phyloP scores from a whole-genome alignment of 2,888 invertebrate species.

The Melikaiella ostensackeni region DNA sequence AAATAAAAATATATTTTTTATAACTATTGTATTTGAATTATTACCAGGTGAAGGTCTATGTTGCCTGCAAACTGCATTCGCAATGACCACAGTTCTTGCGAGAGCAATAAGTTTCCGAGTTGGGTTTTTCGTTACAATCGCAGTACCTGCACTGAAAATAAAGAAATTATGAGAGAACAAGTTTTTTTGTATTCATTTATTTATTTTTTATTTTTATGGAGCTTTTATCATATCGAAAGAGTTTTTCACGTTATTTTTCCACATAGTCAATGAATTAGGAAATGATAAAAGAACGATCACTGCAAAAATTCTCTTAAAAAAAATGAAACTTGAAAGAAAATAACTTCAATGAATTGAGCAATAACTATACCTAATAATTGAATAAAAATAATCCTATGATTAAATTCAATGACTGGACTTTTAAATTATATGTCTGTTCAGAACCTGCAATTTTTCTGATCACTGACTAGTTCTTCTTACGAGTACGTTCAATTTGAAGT shows the following conservation, averaged over 20 bases:
- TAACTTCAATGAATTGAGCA: not conserved
- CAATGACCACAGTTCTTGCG: constrained; percentile 19
- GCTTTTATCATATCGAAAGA: too few species aligned
- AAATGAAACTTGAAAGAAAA: not conserved
- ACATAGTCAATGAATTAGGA: too few species aligned
- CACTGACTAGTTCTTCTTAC: not conserved
- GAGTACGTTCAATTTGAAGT: not conserved
- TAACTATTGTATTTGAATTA: not conserved
- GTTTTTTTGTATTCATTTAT: not conserved
- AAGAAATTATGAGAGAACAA: not conserved
- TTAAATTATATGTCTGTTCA: constrained; percentile 2
- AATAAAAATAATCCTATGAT: constrained; percentile 16
- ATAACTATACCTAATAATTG: not conserved
- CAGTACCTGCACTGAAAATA: constrained; percentile 6
- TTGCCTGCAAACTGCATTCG: constrained; percentile 12
- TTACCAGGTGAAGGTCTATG: constrained; percentile 31
- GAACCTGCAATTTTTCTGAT: not conserved
- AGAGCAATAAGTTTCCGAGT: constrained; percentile 25
- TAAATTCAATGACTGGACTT: constrained; percentile 2
- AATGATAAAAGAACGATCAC: too few species aligned
- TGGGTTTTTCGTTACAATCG: constrained; percentile 12
- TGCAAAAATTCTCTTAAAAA: not conserved
- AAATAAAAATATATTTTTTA: not conserved
- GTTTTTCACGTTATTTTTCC: too few species aligned
- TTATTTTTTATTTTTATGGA: not conserved